A percentile compares a stretch with the other conserved stretches of the same genome.
phyloP scores from a whole-genome alignment of 2,113 vertebrate species.

The Atlantisia rogersi region DNA sequence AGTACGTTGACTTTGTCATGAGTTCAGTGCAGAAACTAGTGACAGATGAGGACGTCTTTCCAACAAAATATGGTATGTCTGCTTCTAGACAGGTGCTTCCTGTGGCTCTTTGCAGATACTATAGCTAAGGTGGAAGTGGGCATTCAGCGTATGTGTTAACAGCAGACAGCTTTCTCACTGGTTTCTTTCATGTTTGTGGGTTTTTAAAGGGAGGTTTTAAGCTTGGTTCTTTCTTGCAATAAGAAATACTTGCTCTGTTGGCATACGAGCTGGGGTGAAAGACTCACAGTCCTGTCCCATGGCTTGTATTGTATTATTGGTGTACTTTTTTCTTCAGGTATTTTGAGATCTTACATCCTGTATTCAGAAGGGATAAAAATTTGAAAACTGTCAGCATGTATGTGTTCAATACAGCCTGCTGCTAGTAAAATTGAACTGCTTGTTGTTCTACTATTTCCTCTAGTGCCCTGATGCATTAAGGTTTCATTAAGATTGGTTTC shows the following conservation, averaged over 20 bases:
- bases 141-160: background rate
- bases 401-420: background rate
- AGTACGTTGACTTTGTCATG: conserved; percentile 99
- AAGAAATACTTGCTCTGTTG: background rate
- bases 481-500: background rate
- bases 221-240: background rate
- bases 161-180: background rate
- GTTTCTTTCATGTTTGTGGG: background rate
- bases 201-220: background rate
- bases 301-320: rapidly evolving
- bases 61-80: conserved; percentile 94
- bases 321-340: background rate
- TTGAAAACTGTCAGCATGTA: background rate
- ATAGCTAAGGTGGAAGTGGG: background rate
- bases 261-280: background rate
- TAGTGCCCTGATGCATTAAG: background rate
- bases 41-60: conserved; percentile 97
- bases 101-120: background rate
- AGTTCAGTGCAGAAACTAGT: conserved; percentile 97
- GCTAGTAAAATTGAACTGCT: background rate
- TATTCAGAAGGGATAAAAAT: background rate
- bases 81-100: background rate
- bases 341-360: background rate
- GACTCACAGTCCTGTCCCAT: background rate
- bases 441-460: background rate